Evolutionary conservation across 2,888 invertebrate species (phyloP), one percentile per base, ranked within the genome.

Genomic region (Pachydiplax longipennis): DNA sequence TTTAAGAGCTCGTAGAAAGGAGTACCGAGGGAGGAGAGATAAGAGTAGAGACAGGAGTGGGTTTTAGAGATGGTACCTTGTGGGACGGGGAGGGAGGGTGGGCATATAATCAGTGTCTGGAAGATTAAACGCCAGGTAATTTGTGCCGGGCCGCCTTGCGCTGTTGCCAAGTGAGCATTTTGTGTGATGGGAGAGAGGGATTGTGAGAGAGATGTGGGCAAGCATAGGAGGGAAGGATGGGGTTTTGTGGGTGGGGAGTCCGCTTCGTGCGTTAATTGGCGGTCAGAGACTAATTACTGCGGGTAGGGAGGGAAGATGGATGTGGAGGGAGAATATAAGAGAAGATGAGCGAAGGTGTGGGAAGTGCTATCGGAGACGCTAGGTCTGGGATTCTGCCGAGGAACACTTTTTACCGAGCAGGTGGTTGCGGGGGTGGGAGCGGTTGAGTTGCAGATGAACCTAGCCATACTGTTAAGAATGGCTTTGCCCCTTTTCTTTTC

Each of bases 241-340:
- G 35, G n/a, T n/a, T n/a, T n/a, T n/a, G n/a, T n/a, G n/a, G n/a
- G 90, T 61, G 73, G 35, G n/a, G 58, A 91, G 83, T 91, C 90
- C 81, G 91, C 92, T 91, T 91, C 91, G 91, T 91, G 91, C 92
- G 92, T 92, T 92, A 92, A 92, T 92, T 92, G 92, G 92, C 92
- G 92, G 92, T 91, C 91, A 91, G 91, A 91, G 91, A 91, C 92
- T 92, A 92, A 92, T 92, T 92, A 92, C 92, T 91, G 61, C 37
- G 87, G 87, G 87, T 87, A 37, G 61, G 58, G 58, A 40, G 58
- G 61, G 87, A 37, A 58, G 61, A 61, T 35, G 58, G 87, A 87
- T 58, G 61, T 15, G 22, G 81, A 80, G 80, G 37, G 44, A 48
- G 44, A 13, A 37, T 18, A 61, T n/a, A 61, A 61, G 87, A 61